Evolutionary conservation across 2,888 invertebrate genomes (phyloP).

Genomic region (Tuta absoluta): DNA sequence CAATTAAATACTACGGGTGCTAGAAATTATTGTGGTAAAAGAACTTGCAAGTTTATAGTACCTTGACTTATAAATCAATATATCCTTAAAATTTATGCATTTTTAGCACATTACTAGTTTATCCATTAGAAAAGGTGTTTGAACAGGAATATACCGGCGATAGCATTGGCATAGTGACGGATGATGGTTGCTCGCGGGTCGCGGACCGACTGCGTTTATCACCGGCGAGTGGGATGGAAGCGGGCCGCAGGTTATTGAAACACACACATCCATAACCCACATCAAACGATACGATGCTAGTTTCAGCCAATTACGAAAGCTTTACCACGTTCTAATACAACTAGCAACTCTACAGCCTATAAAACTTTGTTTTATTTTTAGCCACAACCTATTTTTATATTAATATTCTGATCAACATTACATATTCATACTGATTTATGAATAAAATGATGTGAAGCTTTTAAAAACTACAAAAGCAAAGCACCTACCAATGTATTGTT

Average conservation of each 20-base stretch:
- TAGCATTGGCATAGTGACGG: constrained; percentile 52
- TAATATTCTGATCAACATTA: background rate
- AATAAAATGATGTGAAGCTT: no score
- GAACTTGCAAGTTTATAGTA: no score
- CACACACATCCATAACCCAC: constrained; percentile 15
- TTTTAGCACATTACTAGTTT: no score
- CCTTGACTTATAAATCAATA: no score
- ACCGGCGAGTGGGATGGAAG: background rate
- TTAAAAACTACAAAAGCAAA: background rate
- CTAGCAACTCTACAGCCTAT: background rate
- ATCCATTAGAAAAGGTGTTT: no score
- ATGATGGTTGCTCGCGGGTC: constrained; percentile 60
- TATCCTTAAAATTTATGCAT: no score
- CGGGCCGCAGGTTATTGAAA: constrained; percentile 4
- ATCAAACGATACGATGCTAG: constrained; percentile 1
- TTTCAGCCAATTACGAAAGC: background rate
- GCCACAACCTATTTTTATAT: background rate
- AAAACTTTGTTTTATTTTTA: background rate
- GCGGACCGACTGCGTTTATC: constrained; percentile 61
- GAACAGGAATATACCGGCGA: constrained; percentile 2
- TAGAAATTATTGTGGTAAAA: no score
- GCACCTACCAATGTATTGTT: background rate
- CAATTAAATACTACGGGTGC: no score
- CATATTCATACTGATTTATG: background rate
- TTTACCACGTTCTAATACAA: background rate